These are phyloP conservation scores for Drosophila rufa DNA, from an alignment of 1,140 invertebrate genomes.

Conservation along the genomic window DNA sequence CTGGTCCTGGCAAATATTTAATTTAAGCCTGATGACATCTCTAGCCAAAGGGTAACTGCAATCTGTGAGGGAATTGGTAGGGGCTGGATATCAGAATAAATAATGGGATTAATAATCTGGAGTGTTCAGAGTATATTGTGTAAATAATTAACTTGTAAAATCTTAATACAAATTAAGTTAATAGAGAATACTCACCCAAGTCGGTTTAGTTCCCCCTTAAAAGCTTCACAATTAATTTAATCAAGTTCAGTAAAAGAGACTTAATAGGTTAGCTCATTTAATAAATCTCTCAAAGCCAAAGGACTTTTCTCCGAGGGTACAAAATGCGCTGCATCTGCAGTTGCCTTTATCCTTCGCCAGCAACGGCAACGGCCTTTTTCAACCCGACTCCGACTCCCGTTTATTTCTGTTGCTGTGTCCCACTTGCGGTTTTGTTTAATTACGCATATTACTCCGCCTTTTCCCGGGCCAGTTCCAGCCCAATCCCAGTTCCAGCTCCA, in stretches of 20 bases:
- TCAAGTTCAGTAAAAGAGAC: not conserved
- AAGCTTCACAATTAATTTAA: too few species aligned
- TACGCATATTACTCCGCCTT: constrained; percentile 74
- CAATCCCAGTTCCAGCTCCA: constrained; percentile 9
- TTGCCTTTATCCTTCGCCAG: constrained; percentile 46
- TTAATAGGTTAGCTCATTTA: not conserved
- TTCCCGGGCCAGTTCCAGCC: constrained; percentile 11
- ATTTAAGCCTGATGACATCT: constrained; percentile 54
- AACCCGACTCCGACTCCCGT: constrained; percentile 13
- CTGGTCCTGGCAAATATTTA: constrained; percentile 68
- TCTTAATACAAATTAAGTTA: not conserved
- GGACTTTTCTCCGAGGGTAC: not conserved
- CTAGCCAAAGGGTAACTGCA: constrained; percentile 28
- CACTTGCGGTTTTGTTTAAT: constrained; percentile 81
- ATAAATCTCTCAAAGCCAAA: not conserved
- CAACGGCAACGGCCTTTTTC: constrained; percentile 29
- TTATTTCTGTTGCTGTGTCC: constrained; percentile 59
- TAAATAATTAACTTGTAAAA: not conserved
- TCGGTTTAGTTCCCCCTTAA: too few species aligned
- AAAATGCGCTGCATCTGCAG: constrained; percentile 41
- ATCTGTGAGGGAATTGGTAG: constrained; percentile 8
- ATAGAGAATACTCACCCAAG: not conserved
- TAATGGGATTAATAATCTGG: too few species aligned
- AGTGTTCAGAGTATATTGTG: too few species aligned
- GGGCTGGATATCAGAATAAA: not conserved